Conservation (phyloP, 2,888 invertebrate genomes). For the Mesorhabditis spiculigera region DNA sequence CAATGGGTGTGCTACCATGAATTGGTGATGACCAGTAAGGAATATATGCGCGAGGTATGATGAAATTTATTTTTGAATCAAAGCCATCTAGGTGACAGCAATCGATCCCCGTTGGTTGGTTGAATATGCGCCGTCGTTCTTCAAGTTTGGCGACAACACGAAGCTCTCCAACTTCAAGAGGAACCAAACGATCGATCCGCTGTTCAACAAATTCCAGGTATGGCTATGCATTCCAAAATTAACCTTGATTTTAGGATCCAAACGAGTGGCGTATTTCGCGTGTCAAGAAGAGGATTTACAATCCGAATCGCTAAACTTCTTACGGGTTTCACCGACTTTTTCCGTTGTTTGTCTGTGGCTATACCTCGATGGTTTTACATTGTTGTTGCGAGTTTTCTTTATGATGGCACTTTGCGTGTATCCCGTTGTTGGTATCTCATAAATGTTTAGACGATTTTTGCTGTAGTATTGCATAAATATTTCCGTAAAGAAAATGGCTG, state of each 20-base stretch:
- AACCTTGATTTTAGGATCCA: constrained; percentile 71
- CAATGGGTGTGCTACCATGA: constrained; percentile 99
- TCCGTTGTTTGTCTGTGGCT: no score
- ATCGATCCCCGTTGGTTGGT: constrained; percentile 98
- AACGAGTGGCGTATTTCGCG: constrained; percentile 96
- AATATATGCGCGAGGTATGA: constrained; percentile 96
- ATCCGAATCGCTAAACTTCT: constrained; percentile 53
- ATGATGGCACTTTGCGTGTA: no score
- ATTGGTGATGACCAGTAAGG: constrained; percentile 94
- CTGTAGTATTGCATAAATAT: no score
- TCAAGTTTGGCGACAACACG: constrained; percentile 96
- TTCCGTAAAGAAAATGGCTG: no score
- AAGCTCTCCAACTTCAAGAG: constrained; percentile 98
- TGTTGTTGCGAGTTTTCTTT: no score
- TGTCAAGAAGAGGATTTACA: constrained; percentile 60
- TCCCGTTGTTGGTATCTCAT: no score
- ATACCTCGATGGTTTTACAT: no score
- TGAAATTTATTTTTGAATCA: background rate
- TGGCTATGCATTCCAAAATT: background rate
- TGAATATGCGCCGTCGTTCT: constrained; percentile 97
- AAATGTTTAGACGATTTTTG: no score
- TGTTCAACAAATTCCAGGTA: constrained; percentile 87
- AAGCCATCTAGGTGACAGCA: constrained; percentile 63
- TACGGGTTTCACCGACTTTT: no score
- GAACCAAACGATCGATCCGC: constrained; percentile 92